Base-by-base conservation (phyloP, 2,888 invertebrate species). In the Spodoptera littoralis region DNA sequence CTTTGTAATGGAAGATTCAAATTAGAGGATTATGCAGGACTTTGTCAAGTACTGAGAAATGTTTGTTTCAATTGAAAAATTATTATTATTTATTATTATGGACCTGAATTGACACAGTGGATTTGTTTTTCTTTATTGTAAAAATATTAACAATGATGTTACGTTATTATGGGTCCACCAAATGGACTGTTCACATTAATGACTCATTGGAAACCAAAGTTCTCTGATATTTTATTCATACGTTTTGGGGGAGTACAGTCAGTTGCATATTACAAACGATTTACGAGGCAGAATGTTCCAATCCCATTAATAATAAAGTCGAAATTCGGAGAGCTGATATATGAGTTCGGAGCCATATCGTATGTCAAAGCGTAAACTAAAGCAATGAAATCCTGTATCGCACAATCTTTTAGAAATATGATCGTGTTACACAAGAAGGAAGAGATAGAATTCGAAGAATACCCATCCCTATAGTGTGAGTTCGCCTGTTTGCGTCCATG, bases 1-100 rank as follows among this genome's bases (percentile, higher is more conserved):
- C 62, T 75, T 75, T 75, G 57, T 53, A 69, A 70, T 70, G 41
- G 44, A 70, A 50, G 75, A 72, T 75, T 75, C 56, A 57, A 62
- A 73, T 67, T 57, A 62, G 45, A 42, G 53, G 55, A 66, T 66
- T 66, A 61, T 27, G 36, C 24, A 44, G 36, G 47, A 41, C 43
- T 58, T 43, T 42, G 24, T 59, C n/a, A 53, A 42, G 27, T 43
- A 49, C 43, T 74, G 49, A 1, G 24, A 56, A 49, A 49, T 50
- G 49, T 70, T 74, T 55, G 54, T 12, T 52, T 9, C 2, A 27
- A 27, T 27, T 27, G 27, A 27, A 6, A 64, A 48, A 47, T 56
- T 58, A 46, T 22, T 4, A 53, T n/a, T n/a, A n/a, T n/a, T n/a
- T n/a, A 2, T 46, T 47, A 18, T 3, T 51, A 6, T 43, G 36